Conservation (phyloP, 2,113 vertebrate species). For the Pomatostomus ruficeps region DNA sequence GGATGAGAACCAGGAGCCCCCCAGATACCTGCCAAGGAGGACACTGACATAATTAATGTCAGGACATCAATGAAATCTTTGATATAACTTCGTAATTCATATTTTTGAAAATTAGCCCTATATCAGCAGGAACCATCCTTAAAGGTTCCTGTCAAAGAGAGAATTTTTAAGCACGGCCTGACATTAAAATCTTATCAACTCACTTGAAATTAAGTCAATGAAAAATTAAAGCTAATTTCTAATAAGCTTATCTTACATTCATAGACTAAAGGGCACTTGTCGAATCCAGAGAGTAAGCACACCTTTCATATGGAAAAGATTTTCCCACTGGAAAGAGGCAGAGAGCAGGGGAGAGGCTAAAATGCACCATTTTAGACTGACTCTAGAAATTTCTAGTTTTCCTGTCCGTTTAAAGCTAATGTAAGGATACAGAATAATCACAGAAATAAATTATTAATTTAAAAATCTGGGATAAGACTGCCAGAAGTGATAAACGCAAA, state of each 20-base stretch:
- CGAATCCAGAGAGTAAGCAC: not conserved
- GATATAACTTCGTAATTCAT: slow-evolving; percentile 63
- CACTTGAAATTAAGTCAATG: slow-evolving; percentile 87
- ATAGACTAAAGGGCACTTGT: slow-evolving; percentile 51
- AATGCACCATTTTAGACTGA: not conserved
- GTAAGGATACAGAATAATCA: slow-evolving; percentile 42
- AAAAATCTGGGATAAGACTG: slow-evolving; percentile 30
- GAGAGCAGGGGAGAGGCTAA: not conserved
- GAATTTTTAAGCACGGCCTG: slow-evolving; percentile 81
- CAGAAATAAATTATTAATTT: slow-evolving; percentile 54
- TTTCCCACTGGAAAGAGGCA: slow-evolving; percentile 1
- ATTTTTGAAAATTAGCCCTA: slow-evolving; percentile 58
- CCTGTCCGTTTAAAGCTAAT: slow-evolving; percentile 16
- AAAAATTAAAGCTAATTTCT: slow-evolving; percentile 81
- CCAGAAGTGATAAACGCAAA: slow-evolving; percentile 39
- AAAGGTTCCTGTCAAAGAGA: slow-evolving; percentile 82
- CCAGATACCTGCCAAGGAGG: not conserved
- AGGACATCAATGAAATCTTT: slow-evolving; percentile 60
- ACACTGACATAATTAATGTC: slow-evolving; percentile 35
- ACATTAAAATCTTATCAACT: slow-evolving; percentile 84
- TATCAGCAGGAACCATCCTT: slow-evolving; percentile 72
- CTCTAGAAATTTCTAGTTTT: not conserved
- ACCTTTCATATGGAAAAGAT: slow-evolving; percentile 21
- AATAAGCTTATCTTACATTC: slow-evolving; percentile 66
- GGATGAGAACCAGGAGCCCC: not conserved